A percentile compares a stretch with the other conserved stretches of the same genome.
Evolutionary conservation across 2,888 invertebrate species (phyloP).

Genomic region (Chaitophorus viminalis): DNA sequence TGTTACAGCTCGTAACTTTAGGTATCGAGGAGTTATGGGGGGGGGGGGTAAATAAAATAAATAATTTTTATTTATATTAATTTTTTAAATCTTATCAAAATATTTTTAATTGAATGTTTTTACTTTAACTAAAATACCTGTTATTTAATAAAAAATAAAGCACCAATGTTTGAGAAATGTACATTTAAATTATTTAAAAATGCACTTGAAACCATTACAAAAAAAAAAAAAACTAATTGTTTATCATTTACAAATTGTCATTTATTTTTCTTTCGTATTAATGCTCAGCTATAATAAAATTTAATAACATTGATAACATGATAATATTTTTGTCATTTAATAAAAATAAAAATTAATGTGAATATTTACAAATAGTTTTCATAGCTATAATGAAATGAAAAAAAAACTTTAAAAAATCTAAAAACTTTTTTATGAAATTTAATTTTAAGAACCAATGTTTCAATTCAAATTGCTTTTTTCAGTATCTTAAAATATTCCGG

Average conservation of each 20-base stretch:
- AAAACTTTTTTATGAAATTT: background rate
- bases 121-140: background rate
- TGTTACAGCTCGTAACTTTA: background rate
- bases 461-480: background rate
- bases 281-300: background rate
- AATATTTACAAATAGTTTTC: background rate
- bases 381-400: background rate
- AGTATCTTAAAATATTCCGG: background rate
- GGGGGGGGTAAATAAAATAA: constrained; percentile 10
- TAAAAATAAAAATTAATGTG: background rate
- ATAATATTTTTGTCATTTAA: background rate
- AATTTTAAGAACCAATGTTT: background rate
- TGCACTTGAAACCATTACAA: too few species aligned
- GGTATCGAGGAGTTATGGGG: too few species aligned
- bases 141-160: background rate
- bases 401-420: background rate
- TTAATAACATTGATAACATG: background rate
- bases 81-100: constrained; percentile 5
- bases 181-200: too few species aligned
- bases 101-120: background rate
- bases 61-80: background rate
- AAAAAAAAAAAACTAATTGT: background rate
- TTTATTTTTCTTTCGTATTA: background rate
- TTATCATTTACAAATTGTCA: background rate
- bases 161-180: background rate